Conservation (phyloP, 1,140 invertebrate species). For the Geopemphigus sp. region DNA sequence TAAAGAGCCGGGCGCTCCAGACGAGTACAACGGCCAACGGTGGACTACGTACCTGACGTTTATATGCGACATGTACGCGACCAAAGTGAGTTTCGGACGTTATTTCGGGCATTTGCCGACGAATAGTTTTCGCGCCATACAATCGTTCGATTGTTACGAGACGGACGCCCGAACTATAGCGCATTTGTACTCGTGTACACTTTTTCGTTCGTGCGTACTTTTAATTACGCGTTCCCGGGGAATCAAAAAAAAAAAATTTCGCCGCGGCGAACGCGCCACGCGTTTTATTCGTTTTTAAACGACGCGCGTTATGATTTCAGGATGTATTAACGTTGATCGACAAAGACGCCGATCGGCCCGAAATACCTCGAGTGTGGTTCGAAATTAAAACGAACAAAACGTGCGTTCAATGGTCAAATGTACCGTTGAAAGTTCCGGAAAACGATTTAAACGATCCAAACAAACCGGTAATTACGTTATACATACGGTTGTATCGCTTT, state of each 20-base stretch:
- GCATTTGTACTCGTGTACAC: no score
- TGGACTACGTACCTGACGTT: slow-evolving; percentile 16
- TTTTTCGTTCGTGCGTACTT: no score
- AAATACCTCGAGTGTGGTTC: slow-evolving; percentile 31
- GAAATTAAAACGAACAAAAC: slow-evolving; percentile 23
- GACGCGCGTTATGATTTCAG: background rate
- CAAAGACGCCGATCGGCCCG: slow-evolving; percentile 29
- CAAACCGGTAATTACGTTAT: background rate
- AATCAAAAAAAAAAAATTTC: no score
- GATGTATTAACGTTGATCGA: slow-evolving; percentile 17
- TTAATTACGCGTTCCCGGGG: no score
- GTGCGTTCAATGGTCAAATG: background rate
- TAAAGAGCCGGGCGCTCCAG: background rate
- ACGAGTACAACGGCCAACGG: background rate
- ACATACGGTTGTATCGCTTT: no score
- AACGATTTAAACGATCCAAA: background rate
- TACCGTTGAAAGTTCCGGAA: background rate
- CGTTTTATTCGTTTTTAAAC: no score
- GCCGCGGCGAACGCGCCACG: no score
- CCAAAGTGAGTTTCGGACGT: background rate
- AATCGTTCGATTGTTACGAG: no score
- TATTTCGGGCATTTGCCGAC: no score
- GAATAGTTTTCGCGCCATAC: no score
- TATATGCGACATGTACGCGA: background rate
- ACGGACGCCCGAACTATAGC: no score